Evolutionary conservation across 2,113 vertebrate genomes (phyloP).

Genomic region (Euleptes europaea): DNA sequence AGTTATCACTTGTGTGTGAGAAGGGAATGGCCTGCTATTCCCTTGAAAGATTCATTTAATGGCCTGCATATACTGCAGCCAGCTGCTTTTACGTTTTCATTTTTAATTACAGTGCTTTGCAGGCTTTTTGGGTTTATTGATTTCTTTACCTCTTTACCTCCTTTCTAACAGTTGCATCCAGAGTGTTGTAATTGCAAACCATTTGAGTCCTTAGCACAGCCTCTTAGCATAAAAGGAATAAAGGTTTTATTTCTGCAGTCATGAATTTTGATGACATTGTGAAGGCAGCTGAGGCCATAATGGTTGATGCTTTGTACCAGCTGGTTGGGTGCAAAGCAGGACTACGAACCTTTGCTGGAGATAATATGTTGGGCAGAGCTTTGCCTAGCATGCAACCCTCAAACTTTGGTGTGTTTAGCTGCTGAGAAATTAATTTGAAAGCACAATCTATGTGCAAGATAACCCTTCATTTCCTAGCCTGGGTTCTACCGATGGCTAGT

Average conservation of each 20-base stretch:
- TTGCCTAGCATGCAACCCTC: no score
- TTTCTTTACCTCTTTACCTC: not conserved
- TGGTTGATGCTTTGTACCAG: not conserved
- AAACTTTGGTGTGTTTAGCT: not conserved
- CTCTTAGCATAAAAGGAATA: slow-evolving; percentile 13
- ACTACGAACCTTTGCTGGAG: not conserved
- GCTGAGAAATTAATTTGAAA: not conserved
- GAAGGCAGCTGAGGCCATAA: not conserved
- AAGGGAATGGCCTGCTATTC: not conserved
- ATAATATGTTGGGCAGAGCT: not conserved
- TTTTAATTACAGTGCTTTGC: slow-evolving; percentile 22
- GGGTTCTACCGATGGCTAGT: not conserved
- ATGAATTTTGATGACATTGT: slow-evolving; percentile 6
- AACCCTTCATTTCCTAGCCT: not conserved
- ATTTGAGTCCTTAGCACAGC: not conserved
- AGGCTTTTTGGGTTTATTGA: slow-evolving; percentile 18
- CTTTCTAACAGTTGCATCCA: not conserved
- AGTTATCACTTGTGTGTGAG: not conserved
- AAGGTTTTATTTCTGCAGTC: not conserved
- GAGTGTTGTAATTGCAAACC: not conserved
- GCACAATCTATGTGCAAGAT: no score
- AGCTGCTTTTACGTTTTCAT: slow-evolving; percentile 25
- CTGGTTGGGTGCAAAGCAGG: not conserved
- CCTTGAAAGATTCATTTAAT: not conserved
- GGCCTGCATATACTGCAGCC: not conserved